Evolutionary conservation across 2,888 invertebrate genomes (phyloP), one percentile per base, ranked within the genome.

Genomic region (Zaprionus lineosus): DNA sequence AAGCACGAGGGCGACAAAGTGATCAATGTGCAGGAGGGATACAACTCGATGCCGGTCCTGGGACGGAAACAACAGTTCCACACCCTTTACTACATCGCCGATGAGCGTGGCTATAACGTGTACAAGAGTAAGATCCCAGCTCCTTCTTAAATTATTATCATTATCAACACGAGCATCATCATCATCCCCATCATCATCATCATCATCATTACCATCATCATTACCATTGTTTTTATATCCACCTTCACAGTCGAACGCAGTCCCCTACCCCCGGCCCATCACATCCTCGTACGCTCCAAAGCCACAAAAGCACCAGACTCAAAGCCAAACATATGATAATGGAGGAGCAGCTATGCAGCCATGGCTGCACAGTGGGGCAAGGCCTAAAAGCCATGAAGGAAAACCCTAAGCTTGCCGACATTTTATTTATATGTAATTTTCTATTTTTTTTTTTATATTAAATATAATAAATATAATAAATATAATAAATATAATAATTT

Each of bases 21-120:
- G 43, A 63, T 79, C 40, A 82, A 82, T 48, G 84, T 88, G 14
- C 88, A 88, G 53, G 74, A 84, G 48, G 87, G 87, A 2, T 88
- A 84, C 40, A 73, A 81, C 6, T 85, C 88, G 0, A 56, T 87
- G 40, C 87, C 88, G 2, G 44, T 84, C 2, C 51, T 71, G 0
- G 75, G 86, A 1, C 40, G 51, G 0, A 39, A 4, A 1, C 52
- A 63, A 6, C 58, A 67, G 39, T 74, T 74, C 33, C 73, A 77
- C 37, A 88, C 87, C 8, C 65, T 77, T 14, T 74, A 79, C 62
- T 87, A 85, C 46, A 75, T 74, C n/a, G 87, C 87, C 37, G 87
- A 87, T 44, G 77, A 79, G 61, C 73, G 72, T 34, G 87, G 87
- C 52, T 79, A 74, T 36, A 74, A 73, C 36, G 79, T 87, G 6